These are phyloP conservation scores for Dromiciops gliroides DNA, from an alignment of 2,113 vertebrate species.

Conservation along the genomic window DNA sequence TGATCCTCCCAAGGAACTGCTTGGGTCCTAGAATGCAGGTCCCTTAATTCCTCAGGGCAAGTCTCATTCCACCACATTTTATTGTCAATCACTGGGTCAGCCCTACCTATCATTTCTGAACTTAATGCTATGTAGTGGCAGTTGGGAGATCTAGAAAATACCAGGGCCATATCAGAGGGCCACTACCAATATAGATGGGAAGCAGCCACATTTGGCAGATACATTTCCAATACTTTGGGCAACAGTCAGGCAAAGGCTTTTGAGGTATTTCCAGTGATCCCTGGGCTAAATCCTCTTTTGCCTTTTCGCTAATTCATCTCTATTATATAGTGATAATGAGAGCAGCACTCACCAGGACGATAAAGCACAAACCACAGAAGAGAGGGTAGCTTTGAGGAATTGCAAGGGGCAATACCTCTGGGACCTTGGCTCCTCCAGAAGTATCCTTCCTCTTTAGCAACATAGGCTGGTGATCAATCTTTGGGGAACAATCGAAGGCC, in stretches of 20 bases:
- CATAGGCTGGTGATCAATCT: constrained; percentile 15
- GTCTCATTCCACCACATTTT: neutral
- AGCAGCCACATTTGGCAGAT: neutral
- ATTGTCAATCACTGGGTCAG: neutral
- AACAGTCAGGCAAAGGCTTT: neutral
- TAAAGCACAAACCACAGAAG: constrained; percentile 41
- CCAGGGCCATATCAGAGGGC: neutral
- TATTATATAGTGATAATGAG: constrained; percentile 56
- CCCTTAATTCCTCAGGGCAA: neutral
- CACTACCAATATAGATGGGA: neutral
- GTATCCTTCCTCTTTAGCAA: constrained; percentile 64
- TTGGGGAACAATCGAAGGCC: constrained; percentile 51
- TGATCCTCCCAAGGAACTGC: neutral
- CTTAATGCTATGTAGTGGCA: neutral
- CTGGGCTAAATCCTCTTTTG: neutral
- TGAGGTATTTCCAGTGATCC: constrained; percentile 24
- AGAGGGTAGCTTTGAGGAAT: constrained; percentile 44
- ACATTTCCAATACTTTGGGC: neutral
- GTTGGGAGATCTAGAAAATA: neutral
- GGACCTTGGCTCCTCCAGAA: constrained; percentile 16
- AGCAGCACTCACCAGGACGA: constrained; percentile 42
- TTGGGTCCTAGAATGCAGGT: neutral
- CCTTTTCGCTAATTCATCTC: constrained; percentile 39
- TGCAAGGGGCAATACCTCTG: constrained; percentile 39
- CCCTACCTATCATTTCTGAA: neutral